phyloP scores from a whole-genome alignment of 2,888 invertebrate species.

The Andrena praecox region DNA sequence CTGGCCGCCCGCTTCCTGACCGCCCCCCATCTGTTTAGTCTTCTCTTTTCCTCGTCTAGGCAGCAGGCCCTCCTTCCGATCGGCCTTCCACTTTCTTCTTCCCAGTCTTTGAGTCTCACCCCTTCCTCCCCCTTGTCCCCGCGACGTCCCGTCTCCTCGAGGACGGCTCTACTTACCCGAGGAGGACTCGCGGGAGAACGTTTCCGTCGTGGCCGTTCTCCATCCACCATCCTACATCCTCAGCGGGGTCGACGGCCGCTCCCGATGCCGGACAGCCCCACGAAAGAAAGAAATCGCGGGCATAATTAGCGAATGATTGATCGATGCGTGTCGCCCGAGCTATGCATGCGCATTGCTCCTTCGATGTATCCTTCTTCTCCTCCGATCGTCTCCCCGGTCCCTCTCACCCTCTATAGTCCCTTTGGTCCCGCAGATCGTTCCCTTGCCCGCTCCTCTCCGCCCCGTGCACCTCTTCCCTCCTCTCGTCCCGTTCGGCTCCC shows the following conservation, averaged over 20 bases:
- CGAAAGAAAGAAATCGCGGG: conserved; percentile 83
- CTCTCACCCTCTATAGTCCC: conserved; percentile 15
- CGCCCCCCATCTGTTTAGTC: conserved; percentile 24
- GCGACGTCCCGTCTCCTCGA: conserved; percentile 55
- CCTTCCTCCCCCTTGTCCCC: conserved; percentile 9
- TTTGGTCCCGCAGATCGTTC: conserved; percentile 31
- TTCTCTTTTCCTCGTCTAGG: conserved; percentile 25
- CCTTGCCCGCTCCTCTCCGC: conserved; percentile 10
- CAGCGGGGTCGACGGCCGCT: conserved; percentile 77
- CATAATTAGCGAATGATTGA: conserved; percentile 84
- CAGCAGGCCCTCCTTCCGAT: conserved; percentile 43
- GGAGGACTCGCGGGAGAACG: conserved; percentile 68
- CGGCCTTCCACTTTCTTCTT: conserved; percentile 44
- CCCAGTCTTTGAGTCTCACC: conserved; percentile 36
- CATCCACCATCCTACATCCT: conserved; percentile 50
- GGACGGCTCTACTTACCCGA: conserved; percentile 55
- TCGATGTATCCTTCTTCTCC: conserved; percentile 43
- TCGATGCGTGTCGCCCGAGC: conserved; percentile 82
- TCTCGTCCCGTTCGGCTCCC: conserved; percentile 62
- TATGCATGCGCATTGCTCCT: conserved; percentile 81
- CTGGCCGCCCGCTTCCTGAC: conserved; percentile 65
- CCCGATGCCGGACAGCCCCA: conserved; percentile 70
- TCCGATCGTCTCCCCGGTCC: conserved; percentile 23
- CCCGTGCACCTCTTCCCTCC: neutral
- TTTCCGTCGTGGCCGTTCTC: conserved; percentile 69